Conservation (phyloP, 2,888 invertebrate genomes). For the Pachycephus smyrnensis region DNA sequence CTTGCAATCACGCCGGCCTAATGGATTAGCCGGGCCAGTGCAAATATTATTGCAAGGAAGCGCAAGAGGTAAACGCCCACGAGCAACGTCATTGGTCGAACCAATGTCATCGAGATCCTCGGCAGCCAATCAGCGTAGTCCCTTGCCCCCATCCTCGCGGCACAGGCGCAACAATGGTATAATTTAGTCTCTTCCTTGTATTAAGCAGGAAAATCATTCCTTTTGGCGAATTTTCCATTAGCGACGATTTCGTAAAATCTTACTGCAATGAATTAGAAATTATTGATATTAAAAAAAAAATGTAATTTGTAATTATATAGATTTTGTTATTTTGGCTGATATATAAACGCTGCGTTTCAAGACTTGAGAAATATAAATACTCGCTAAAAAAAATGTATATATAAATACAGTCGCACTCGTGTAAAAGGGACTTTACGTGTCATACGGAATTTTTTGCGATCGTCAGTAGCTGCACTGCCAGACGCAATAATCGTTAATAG, state of each 20-base stretch:
- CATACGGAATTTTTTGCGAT: slow-evolving; percentile 2
- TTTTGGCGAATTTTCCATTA: neutral
- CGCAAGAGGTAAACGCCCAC: slow-evolving; percentile 8
- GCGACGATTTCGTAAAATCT: neutral
- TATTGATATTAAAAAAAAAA: neutral
- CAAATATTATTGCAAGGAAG: slow-evolving; percentile 51
- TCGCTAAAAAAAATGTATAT: neutral
- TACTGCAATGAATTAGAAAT: neutral
- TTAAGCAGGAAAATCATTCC: neutral
- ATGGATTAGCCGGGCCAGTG: slow-evolving; percentile 35
- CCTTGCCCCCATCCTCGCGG: neutral
- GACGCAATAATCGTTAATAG: slow-evolving; percentile 10
- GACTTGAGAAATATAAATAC: neutral
- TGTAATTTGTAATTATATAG: neutral
- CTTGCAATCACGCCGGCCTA: slow-evolving; percentile 17
- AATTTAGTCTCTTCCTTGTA: neutral
- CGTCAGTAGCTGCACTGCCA: slow-evolving; percentile 3
- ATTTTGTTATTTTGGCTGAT: neutral
- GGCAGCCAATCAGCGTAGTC: neutral
- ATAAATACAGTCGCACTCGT: neutral
- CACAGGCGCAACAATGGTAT: slow-evolving; percentile 21
- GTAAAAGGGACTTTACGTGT: neutral
- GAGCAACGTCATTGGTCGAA: neutral
- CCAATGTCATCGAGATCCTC: neutral
- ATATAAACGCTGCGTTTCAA: neutral